Evolutionary conservation across 2,113 vertebrate species (phyloP), one percentile per base, ranked within the genome.

Genomic region (Ornithorhynchus anatinus): DNA sequence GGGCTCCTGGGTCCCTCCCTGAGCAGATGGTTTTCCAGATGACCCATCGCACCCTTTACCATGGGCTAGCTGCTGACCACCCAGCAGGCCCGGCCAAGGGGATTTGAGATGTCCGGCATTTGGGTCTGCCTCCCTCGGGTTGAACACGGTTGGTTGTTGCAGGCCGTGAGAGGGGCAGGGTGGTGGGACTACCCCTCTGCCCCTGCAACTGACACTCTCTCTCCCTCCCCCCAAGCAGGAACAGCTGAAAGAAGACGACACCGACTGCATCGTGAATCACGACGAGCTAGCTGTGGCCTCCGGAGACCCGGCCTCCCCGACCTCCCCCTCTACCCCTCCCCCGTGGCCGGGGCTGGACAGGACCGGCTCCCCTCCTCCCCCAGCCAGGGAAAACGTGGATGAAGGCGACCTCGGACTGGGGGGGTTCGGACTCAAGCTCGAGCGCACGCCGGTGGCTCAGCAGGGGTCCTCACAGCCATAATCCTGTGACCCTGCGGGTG

Each of bases 391-490:
- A 72, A 92, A 92, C 44, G 81, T 93, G 69, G 59, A 84, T 0
- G 92, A 93, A 80, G 92, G 92, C 72, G 92, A 93, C 33, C 89
- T 94, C 2, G 93, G 91, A 52, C 75, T 94, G 38, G 92, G 92
- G 57, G 65, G 83, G 14, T 91, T 87, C 44, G 79, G 84, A 53
- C 88, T 94, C 54, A 86, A 90, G 27, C 64, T 91, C 31, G 84
- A 91, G 58, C 61, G 77, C 23, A 20, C 51, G 10, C 51, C 23
- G 43, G 45, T 65, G 83, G 82, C n/a, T 13, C 72, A 33, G n/a
- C 77, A 83, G 43, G 45, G 64, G 22, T 84, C 62, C 20, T 86
- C 70, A 35, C 1, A 39, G 15, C 40, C 69, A 36, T 40, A 51
- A 80, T n/a, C n/a, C n/a, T n/a, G n/a, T n/a, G n/a, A 39, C 16